phyloP scores from a whole-genome alignment of 2,888 invertebrate genomes.

The Nomada ruficornis region DNA sequence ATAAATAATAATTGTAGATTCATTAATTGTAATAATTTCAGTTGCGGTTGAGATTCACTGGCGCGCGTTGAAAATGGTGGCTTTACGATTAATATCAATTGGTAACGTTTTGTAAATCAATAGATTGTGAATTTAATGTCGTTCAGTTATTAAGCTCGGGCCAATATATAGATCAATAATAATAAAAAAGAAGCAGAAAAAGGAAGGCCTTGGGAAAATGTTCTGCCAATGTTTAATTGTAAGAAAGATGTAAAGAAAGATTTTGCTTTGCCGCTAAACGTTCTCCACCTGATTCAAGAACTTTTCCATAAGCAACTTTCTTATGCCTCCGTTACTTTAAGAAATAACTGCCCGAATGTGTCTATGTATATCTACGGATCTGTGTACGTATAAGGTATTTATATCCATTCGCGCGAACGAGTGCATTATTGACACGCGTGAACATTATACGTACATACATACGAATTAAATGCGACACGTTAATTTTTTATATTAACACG shows the following conservation, averaged over 20 bases:
- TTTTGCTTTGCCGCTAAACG: not conserved
- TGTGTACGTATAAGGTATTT: not conserved
- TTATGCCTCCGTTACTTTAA: not conserved
- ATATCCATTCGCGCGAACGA: slow-evolving; percentile 15
- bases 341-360: not conserved
- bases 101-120: not conserved
- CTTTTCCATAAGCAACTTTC: slow-evolving; percentile 8
- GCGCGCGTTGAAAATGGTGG: not conserved
- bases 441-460: not conserved
- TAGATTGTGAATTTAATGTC: not conserved
- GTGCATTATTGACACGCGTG: slow-evolving; percentile 13
- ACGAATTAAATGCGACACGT: not conserved
- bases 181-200: not conserved
- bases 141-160: not conserved
- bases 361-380: not conserved
- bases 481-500: slow-evolving; percentile 39
- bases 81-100: not conserved
- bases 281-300: not conserved
- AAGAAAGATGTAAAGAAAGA: not conserved
- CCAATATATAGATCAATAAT: not conserved
- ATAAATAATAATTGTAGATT: no score
- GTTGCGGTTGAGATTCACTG: not conserved
- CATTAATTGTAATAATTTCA: no score
- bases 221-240: not conserved
- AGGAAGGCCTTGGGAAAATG: not conserved